phyloP scores from a whole-genome alignment of 2,888 invertebrate species.

The Sceliomorpha sp. region DNA sequence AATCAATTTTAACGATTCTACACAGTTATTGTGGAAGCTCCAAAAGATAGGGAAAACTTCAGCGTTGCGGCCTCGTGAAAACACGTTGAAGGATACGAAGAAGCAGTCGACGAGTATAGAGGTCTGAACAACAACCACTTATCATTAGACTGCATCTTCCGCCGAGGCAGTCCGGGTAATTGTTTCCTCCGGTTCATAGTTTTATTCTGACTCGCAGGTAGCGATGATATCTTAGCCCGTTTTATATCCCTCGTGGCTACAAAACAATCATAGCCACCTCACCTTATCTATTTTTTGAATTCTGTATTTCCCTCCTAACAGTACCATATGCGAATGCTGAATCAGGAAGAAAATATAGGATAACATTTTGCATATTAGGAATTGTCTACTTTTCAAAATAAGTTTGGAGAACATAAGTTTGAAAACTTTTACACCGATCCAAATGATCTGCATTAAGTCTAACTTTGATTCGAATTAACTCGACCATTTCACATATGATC shows the following conservation, averaged over 20 bases:
- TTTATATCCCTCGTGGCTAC: constrained; percentile 74
- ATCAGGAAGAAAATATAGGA: no score
- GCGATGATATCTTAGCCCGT: constrained; percentile 77
- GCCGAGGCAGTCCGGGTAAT: constrained; percentile 74
- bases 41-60: constrained; percentile 55
- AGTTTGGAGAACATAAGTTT: no score
- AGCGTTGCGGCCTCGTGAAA: constrained; percentile 58
- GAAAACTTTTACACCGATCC: no score
- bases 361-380: no score
- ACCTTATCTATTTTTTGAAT: constrained; percentile 9
- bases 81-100: constrained; percentile 37
- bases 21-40: constrained; percentile 56
- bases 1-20: constrained; percentile 56
- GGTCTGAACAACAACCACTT: constrained; percentile 67
- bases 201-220: constrained; percentile 74
- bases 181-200: constrained; percentile 79
- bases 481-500: no score
- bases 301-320: no score
- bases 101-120: constrained; percentile 37
- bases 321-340: no score
- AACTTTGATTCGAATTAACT: no score
- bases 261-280: constrained; percentile 67
- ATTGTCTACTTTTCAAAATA: no score
- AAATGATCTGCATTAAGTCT: no score
- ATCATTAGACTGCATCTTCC: constrained; percentile 78